phyloP scores from a whole-genome alignment of 2,888 invertebrate species.

The Athalia circularis region DNA sequence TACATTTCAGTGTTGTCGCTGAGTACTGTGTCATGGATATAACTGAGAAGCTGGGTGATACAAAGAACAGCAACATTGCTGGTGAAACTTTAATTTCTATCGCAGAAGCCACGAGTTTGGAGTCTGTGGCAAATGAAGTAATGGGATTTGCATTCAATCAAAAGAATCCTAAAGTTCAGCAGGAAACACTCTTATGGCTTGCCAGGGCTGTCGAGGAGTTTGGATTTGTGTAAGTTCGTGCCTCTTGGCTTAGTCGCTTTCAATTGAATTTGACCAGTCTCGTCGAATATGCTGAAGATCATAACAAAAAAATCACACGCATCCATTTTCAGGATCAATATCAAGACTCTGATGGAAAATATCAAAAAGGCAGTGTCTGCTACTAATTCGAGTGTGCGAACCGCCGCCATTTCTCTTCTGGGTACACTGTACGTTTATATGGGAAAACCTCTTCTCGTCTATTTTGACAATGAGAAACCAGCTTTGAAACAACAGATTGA shows the following conservation, averaged over 20 bases:
- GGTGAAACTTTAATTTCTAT: conserved; percentile 84
- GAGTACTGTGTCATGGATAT: conserved; percentile 87
- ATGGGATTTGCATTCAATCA: conserved; percentile 86
- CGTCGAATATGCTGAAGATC: no score
- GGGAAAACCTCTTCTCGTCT: conserved; percentile 84
- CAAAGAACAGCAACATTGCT: conserved; percentile 84
- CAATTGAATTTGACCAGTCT: neutral
- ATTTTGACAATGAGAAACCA: conserved; percentile 92
- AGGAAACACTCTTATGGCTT: conserved; percentile 90
- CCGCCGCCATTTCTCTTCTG: conserved; percentile 83
- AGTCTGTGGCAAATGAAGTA: conserved; percentile 83
- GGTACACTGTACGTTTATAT: conserved; percentile 89
- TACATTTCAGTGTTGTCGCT: conserved; percentile 79
- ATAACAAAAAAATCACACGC: conserved; percentile 2
- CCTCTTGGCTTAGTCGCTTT: conserved; percentile 28
- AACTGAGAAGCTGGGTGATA: conserved; percentile 89
- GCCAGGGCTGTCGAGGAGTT: conserved; percentile 88
- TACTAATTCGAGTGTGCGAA: conserved; percentile 89
- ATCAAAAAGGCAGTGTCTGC: conserved; percentile 90
- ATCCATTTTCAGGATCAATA: conserved; percentile 76
- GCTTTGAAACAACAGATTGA: conserved; percentile 89
- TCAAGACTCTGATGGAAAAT: conserved; percentile 84
- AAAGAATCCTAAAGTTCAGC: conserved; percentile 94
- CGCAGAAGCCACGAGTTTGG: conserved; percentile 86
- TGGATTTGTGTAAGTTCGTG: conserved; percentile 83